These are phyloP conservation scores for Mythimna albipuncta DNA, from an alignment of 2,888 invertebrate species.

Conservation along the genomic window DNA sequence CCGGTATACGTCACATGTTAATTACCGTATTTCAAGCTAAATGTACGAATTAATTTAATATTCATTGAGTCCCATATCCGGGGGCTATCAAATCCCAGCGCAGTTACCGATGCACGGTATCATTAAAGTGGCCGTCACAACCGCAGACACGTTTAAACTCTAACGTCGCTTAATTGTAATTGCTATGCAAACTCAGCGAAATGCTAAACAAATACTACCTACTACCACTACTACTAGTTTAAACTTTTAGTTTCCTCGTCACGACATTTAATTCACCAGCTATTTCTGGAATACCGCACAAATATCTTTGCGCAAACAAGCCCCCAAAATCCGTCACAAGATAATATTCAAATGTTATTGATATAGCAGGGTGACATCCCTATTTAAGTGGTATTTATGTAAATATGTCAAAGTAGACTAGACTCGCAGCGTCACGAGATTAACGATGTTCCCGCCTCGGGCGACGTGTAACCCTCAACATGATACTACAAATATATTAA, in stretches of 20 bases:
- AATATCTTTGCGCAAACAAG: conserved; percentile 29
- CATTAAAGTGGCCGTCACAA: conserved; percentile 66
- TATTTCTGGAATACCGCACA: conserved; percentile 25
- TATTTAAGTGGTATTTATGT: conserved; percentile 77
- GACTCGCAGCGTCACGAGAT: conserved; percentile 73
- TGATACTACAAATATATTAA: conserved; percentile 62
- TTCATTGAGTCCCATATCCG: conserved; percentile 76
- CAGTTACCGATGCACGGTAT: conserved; percentile 68
- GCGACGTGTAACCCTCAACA: conserved; percentile 64
- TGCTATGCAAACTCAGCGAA: conserved; percentile 47
- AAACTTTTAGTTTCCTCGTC: conserved; percentile 14
- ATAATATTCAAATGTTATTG: conserved; percentile 56
- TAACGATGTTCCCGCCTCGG: conserved; percentile 73
- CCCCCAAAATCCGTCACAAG: conserved; percentile 64
- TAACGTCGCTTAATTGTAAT: conserved; percentile 57
- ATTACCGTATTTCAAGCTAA: conserved; percentile 80
- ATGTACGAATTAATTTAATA: conserved; percentile 81
- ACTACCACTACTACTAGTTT: conserved; percentile 16
- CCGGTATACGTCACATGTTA: conserved; percentile 75
- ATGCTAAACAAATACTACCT: conserved; percentile 34
- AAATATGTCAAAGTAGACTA: conserved; percentile 76
- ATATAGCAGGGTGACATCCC: conserved; percentile 64
- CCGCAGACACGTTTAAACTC: conserved; percentile 53
- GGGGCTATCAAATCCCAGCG: conserved; percentile 73
- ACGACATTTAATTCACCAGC: conserved; percentile 36